Evolutionary conservation across 2,797 vertebrate species (phyloP).

Genomic region (Arctocebus calabarensis): DNA sequence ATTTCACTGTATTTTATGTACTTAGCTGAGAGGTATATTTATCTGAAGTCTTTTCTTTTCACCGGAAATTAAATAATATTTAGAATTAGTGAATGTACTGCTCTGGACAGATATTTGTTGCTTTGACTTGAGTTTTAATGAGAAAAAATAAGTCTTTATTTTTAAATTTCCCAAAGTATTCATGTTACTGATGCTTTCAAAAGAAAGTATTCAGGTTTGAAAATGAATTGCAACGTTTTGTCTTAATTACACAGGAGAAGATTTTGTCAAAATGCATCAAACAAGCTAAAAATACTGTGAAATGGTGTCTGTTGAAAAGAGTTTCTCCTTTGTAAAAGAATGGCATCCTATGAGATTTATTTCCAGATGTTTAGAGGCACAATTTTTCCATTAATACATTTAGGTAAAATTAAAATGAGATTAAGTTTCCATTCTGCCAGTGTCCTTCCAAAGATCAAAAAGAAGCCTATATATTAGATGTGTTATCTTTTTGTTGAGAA

Average conservation of each 20-base stretch:
- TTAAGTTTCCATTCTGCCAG: conserved; percentile 88
- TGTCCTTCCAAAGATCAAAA: conserved; percentile 87
- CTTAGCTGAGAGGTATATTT: conserved; percentile 63
- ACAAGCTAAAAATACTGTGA: conserved; percentile 84
- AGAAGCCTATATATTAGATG: conserved; percentile 83
- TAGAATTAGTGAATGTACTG: conserved; percentile 13
- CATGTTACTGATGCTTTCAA: conserved; percentile 78
- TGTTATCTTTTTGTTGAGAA: conserved; percentile 84
- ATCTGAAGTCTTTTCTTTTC: conserved; percentile 73
- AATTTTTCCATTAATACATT: conserved; percentile 89
- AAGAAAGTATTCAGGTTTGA: conserved; percentile 70
- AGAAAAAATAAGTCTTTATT: conserved; percentile 49
- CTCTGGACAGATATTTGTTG: conserved; percentile 4
- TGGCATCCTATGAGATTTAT: conserved; percentile 84
- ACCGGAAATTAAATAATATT: conserved; percentile 65
- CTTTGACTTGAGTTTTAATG: conserved; percentile 62
- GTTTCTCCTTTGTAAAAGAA: conserved; percentile 83
- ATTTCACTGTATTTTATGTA: conserved; percentile 61
- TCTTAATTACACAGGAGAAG: conserved; percentile 77
- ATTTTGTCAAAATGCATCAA: conserved; percentile 85
- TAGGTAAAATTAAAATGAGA: conserved; percentile 88
- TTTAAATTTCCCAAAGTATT: conserved; percentile 70
- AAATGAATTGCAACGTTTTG: conserved; percentile 78
- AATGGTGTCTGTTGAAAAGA: conserved; percentile 84
- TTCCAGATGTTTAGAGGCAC: conserved; percentile 89